phyloP scores from a whole-genome alignment of 2,797 vertebrate species.

The Lutjanus argentimaculatus region DNA sequence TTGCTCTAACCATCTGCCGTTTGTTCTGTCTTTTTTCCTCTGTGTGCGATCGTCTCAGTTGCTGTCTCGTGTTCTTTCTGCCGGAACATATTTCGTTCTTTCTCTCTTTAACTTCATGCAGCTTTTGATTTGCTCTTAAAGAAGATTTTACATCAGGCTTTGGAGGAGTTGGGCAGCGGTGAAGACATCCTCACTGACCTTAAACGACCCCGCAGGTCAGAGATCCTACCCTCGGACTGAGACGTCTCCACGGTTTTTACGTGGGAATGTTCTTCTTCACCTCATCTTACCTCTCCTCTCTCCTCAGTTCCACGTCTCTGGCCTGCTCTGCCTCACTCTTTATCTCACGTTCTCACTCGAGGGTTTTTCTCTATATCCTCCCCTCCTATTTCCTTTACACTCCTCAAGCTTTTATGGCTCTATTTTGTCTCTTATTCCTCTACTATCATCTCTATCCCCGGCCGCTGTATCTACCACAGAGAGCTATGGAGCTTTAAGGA shows the following conservation, averaged over 20 bases:
- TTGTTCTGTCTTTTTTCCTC: background rate
- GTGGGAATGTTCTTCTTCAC: constrained; percentile 13
- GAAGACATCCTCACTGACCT: constrained; percentile 23
- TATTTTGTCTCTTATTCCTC: constrained; percentile 29
- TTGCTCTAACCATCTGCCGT: constrained; percentile 3
- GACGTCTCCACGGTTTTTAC: background rate
- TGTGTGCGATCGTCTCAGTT: background rate
- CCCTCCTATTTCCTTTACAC: constrained; percentile 25
- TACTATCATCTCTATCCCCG: constrained; percentile 21
- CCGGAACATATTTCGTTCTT: background rate
- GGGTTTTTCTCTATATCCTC: constrained; percentile 28
- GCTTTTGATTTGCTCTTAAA: constrained; percentile 14
- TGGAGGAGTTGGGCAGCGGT: background rate
- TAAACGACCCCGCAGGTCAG: constrained; percentile 3
- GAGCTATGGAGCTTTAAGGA: constrained; percentile 35
- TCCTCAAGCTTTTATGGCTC: constrained; percentile 37
- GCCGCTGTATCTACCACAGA: constrained; percentile 28
- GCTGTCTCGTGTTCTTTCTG: background rate
- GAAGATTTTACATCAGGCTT: background rate
- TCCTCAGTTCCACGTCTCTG: constrained; percentile 19
- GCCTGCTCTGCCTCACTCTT: constrained; percentile 24
- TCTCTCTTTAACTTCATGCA: constrained; percentile 14
- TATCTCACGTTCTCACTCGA: constrained; percentile 18
- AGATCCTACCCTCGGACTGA: background rate
- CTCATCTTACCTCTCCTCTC: constrained; percentile 45